Base-by-base conservation (phyloP, 1,140 invertebrate species). In the Pseudomyrmex dendroicus region DNA sequence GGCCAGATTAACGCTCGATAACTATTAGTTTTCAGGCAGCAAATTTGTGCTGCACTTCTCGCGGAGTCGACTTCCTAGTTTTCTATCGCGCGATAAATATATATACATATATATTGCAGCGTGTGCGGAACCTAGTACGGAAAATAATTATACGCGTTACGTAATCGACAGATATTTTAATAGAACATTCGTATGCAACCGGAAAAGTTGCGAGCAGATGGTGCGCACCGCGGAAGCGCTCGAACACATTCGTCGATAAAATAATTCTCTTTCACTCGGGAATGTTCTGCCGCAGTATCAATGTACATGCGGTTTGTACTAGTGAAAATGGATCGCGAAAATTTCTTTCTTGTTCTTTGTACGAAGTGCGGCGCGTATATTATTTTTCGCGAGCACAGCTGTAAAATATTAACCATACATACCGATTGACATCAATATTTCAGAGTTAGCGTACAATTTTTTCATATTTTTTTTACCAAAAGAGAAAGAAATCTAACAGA, bases 21-120 rank as follows among this genome's bases (percentile, higher is more conserved):
- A 73, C 68, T 50, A 64, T 85, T 80, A 56, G 83, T 87, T 88
- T 73, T 73, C 15, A 59, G 13, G 1, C n/a, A 48, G 62, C 56
- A 68, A 84, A 83, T 85, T 88, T 44, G 77, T 56, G 68, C 63
- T 59, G 64, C 25, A 7, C 13, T 59, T 66, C 46, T 76, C 35
- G 72, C 17, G 72, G 56, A 76, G 17, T 84, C 61, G 35, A 56
- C 56, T 87, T 87, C 86, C 86, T 83, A 61, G 76, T 88, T 85
- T 64, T 73, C 73, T 85, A 87, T 85, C 78, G 48, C 35, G 8
- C 44, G 64, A 25, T 35, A 25, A 1, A 22, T 22, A 22, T 22
- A 25, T 25, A 25, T 25, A 25, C 2, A 25, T 3, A 74, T 67
- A 63, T 54, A 85, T 83, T 76, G 56, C 48, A 50, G 44, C 25